A percentile compares a stretch with the other conserved stretches of the same genome.
phyloP scores from a whole-genome alignment of 2,113 vertebrate species.

The Xiphorhynchus elegans region DNA sequence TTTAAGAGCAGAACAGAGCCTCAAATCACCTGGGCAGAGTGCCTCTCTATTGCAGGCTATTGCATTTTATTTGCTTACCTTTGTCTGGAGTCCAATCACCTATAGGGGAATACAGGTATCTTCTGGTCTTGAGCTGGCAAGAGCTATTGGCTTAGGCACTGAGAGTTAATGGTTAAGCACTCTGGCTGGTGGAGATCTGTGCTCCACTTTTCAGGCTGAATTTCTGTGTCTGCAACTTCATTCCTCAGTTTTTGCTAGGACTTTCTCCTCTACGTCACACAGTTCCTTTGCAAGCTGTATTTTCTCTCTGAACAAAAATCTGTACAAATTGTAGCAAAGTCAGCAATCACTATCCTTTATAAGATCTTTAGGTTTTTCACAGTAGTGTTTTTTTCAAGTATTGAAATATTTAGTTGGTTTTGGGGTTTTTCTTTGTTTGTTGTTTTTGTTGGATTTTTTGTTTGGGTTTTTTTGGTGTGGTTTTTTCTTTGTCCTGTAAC shows the following conservation, averaged over 20 bases:
- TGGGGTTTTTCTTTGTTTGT: too few relatives aligned
- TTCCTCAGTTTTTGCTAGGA: not conserved
- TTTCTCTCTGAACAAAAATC: not conserved
- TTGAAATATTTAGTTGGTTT: not conserved
- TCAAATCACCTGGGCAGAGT: not conserved
- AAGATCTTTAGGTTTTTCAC: not conserved
- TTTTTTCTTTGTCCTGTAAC: not conserved
- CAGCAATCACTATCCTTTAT: not conserved
- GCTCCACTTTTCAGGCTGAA: not conserved
- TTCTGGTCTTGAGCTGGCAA: not conserved
- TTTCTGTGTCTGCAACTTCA: not conserved
- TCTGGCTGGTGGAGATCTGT: not conserved
- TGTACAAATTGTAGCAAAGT: not conserved
- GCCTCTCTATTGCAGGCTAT: not conserved
- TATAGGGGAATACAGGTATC: not conserved
- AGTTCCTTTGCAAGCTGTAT: not conserved
- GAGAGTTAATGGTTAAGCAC: not conserved
- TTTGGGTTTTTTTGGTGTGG: too few relatives aligned
- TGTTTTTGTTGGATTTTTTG: too few relatives aligned
- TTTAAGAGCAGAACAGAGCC: not conserved
- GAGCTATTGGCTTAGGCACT: not conserved
- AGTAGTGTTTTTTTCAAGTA: not conserved
- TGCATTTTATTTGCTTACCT: not conserved
- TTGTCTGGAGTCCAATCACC: not conserved
- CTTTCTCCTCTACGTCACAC: not conserved